Evolutionary conservation across 2,888 invertebrate species (phyloP), one percentile per base, ranked within the genome.

Genomic region (Lissonota sp.): DNA sequence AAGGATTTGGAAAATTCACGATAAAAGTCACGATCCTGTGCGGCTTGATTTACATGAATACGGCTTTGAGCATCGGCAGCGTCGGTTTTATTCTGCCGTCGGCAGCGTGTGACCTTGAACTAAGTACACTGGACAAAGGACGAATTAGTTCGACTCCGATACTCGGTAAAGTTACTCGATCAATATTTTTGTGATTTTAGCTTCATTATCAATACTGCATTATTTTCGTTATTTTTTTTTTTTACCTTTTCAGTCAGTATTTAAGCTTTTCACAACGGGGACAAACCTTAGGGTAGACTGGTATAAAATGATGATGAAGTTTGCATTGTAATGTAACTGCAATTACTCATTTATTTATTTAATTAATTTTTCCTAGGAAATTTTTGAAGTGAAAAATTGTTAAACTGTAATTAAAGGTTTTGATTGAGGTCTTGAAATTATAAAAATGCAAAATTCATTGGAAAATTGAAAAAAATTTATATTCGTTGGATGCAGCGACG

Each of bases 81-180:
- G 94, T 97, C 81, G 97, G 97, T 60, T 97, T 97, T 91, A 96
- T 97, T 78, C 92, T 98, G 79, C 97, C 97, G 4, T 95, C 97
- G 1, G 97, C 97, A 66, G 96, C 96, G 91, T 97, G 97, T 93
- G 97, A 97, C 93, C 96, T 97, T 93, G 93, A 94, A 85, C 96
- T 97, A 96, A 95, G 95, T 42, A 96, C 97, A 0, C 91, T 94
- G 40, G 96, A 96, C 92, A 96, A 97, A 90, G 97, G 97, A 70
- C 96, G 96, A 94, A 94, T 97, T 40, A 96, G 96, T 40, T 96
- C 96, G 37, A 95, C 96, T 44, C 96, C 96, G 85, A 96, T 97
- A 95, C 93, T 96, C 84, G 96, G 96, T 96, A 92, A 26, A 79
- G 42, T 66, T 12, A 42, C 14, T 67, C 37, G n/a, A 12, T 67